Conservation (phyloP, 2,888 invertebrate species). For the Teinopalpus imperialis region DNA sequence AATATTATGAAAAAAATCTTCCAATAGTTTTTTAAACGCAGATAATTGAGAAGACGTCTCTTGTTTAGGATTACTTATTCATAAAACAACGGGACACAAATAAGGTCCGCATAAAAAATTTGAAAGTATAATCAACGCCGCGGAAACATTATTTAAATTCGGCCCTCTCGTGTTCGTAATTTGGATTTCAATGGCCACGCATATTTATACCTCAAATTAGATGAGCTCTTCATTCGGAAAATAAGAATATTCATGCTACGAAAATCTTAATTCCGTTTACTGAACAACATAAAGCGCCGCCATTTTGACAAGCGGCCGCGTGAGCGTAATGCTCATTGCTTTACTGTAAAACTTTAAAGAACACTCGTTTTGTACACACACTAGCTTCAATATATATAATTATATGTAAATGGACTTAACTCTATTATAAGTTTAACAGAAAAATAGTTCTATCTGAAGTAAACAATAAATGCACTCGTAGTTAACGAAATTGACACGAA, state of each 20-base stretch:
- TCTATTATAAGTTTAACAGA: conserved; percentile 52
- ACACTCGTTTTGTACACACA: conserved; percentile 39
- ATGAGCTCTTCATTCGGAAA: neutral
- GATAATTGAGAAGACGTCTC: too few species aligned
- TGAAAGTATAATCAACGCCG: conserved; percentile 17
- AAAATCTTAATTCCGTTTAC: conserved; percentile 13
- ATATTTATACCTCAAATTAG: conserved; percentile 22
- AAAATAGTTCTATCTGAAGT: conserved; percentile 70
- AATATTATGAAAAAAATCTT: too few species aligned
- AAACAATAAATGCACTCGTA: conserved; percentile 68
- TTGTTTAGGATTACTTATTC: too few species aligned
- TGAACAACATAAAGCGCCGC: too few species aligned
- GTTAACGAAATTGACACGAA: conserved; percentile 41
- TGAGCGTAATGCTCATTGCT: conserved; percentile 52
- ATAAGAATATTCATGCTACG: conserved; percentile 9
- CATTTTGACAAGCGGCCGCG: too few species aligned
- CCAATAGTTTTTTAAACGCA: too few species aligned
- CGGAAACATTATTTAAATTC: conserved; percentile 17
- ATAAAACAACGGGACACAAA: conserved; percentile 14
- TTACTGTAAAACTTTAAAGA: conserved; percentile 45
- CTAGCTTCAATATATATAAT: conserved; percentile 37
- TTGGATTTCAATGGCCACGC: conserved; percentile 18
- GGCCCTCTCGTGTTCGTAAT: conserved; percentile 12
- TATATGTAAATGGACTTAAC: conserved; percentile 47
- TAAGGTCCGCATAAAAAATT: conserved; percentile 14